phyloP scores from a whole-genome alignment of 1,140 invertebrate genomes.

The Condylostylus longicornis region DNA sequence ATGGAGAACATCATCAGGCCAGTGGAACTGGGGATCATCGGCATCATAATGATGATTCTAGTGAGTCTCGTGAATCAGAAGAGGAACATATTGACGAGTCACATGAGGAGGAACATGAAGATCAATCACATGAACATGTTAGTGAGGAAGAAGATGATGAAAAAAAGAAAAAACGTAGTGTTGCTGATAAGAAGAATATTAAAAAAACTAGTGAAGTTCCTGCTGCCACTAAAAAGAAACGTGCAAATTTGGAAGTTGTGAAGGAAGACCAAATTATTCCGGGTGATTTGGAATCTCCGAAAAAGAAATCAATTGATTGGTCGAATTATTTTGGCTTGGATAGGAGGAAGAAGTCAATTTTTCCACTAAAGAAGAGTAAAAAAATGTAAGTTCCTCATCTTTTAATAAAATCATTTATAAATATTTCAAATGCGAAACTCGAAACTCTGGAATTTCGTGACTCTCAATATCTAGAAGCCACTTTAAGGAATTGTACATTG shows the following conservation, averaged over 20 bases:
- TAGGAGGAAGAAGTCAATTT: conserved; percentile 49
- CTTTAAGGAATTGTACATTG: too few species aligned
- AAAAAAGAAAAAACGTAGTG: conserved; percentile 26
- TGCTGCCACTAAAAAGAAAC: too few species aligned
- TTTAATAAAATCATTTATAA: too few species aligned
- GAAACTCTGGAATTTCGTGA: too few species aligned
- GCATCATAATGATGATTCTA: conserved; percentile 11
- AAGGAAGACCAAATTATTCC: conserved; percentile 37
- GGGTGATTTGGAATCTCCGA: conserved; percentile 14
- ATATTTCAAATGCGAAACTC: too few species aligned
- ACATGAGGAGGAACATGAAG: conserved; percentile 32
- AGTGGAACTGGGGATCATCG: conserved; percentile 28
- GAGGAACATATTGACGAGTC: conserved; percentile 31
- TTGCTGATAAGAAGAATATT: not conserved
- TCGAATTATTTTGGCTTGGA: conserved; percentile 72
- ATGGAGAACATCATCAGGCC: too few species aligned
- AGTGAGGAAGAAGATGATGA: conserved; percentile 32
- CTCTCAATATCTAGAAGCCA: too few species aligned
- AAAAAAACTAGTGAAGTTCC: conserved; percentile 28
- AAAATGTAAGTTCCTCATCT: conserved; percentile 39
- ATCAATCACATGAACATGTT: conserved; percentile 34
- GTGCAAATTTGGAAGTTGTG: conserved; percentile 29
- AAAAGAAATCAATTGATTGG: conserved; percentile 70
- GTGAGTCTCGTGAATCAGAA: conserved; percentile 31
- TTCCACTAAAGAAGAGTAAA: conserved; percentile 25